Evolutionary conservation across 1,140 invertebrate genomes (phyloP).

Genomic region (Scylla paramamosain): DNA sequence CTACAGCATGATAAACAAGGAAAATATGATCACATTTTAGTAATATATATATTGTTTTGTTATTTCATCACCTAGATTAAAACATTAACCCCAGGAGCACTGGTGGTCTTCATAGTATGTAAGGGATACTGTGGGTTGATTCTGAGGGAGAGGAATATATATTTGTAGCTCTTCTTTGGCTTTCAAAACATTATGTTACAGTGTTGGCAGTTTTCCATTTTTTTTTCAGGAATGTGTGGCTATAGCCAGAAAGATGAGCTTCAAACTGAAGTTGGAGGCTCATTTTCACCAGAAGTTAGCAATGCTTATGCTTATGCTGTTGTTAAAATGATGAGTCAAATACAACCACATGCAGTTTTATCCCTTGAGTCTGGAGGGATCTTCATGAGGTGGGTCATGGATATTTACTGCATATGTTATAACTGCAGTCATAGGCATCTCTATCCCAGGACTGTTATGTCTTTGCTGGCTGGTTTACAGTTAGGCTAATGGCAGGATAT

Average conservation of each 20-base stretch:
- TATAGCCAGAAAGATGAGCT: conserved; percentile 79
- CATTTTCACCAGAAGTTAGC: conserved; percentile 64
- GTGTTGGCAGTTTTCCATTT: background rate
- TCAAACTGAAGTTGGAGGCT: conserved; percentile 73
- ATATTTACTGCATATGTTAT: background rate
- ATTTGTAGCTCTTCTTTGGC: background rate
- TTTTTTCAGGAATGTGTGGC: conserved; percentile 76
- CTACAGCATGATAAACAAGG: no score
- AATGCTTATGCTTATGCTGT: conserved; percentile 56
- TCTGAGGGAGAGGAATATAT: no score
- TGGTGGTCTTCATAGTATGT: no score
- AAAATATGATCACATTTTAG: no score
- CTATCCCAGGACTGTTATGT: no score
- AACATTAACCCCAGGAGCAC: no score
- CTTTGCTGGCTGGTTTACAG: no score
- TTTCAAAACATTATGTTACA: background rate
- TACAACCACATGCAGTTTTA: conserved; percentile 78
- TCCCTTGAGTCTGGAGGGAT: conserved; percentile 80
- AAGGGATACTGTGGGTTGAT: no score
- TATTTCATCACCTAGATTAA: no score
- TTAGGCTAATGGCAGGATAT: no score
- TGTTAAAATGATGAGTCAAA: conserved; percentile 65
- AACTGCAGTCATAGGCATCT: no score
- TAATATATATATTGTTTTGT: no score
- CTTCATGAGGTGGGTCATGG: conserved; percentile 80